Evolutionary conservation across 2,113 vertebrate species (phyloP).

Genomic region (Hippocampus zosterae): DNA sequence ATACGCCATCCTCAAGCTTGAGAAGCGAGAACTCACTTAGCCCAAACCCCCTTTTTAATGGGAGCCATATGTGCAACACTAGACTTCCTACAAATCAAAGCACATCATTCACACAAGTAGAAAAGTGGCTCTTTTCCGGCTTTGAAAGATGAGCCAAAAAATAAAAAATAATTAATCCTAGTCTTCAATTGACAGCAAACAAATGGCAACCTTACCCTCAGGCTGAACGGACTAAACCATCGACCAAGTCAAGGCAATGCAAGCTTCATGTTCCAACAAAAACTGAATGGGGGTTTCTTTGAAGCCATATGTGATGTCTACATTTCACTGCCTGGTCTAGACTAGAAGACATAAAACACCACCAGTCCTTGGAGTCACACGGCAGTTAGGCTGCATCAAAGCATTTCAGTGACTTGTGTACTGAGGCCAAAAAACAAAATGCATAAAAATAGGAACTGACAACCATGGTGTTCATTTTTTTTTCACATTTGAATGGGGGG

Average conservation of each 20-base stretch:
- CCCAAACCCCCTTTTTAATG: conserved; percentile 51
- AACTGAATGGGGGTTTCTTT: conserved; percentile 40
- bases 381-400: not conserved
- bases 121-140: conserved; percentile 48
- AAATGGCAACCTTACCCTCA: conserved; percentile 30
- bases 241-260: conserved; percentile 18
- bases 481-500: not conserved
- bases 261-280: conserved; percentile 34
- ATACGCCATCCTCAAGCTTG: conserved; percentile 49
- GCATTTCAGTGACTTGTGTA: not conserved
- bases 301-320: conserved; percentile 42
- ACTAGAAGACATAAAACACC: conserved; percentile 29
- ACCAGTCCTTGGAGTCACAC: conserved; percentile 8
- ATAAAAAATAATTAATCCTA: not conserved
- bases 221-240: conserved; percentile 17
- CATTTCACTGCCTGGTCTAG: not conserved
- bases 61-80: conserved; percentile 54
- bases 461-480: not conserved
- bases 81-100: conserved; percentile 34
- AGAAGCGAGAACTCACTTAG: conserved; percentile 50
- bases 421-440: not conserved
- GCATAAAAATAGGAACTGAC: not conserved
- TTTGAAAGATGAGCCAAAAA: conserved; percentile 26
- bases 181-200: conserved; percentile 37
- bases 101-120: conserved; percentile 44